phyloP scores from a whole-genome alignment of 1,140 invertebrate species.

The honey bee (Apis mellifera) region Amel_HAv3.1 CM009933.2:13332001-13332500 shows the following conservation, averaged over 20 bases:
- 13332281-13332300: conserved; percentile 54
- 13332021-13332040: neutral
- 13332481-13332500: neutral
- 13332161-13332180: conserved; percentile 6
- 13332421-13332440: neutral
- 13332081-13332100: too few relatives aligned
- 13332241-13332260: conserved; percentile 54
- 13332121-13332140: neutral
- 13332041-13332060: neutral
- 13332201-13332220: conserved; percentile 23
- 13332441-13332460: neutral
- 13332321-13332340: conserved; percentile 64
- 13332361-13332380: conserved; percentile 8
- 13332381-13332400: neutral
- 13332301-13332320: conserved; percentile 65
- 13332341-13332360: conserved; percentile 19
- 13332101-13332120: neutral
- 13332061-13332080: too few relatives aligned
- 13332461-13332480: neutral
- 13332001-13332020: neutral
- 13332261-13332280: conserved; percentile 33
- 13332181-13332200: conserved; percentile 2
- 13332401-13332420: neutral
- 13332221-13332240: conserved; percentile 20
- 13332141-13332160: neutral